Evolutionary conservation across 2,113 vertebrate species (phyloP).

Genomic region (cattle (Bos taurus)): DNA sequence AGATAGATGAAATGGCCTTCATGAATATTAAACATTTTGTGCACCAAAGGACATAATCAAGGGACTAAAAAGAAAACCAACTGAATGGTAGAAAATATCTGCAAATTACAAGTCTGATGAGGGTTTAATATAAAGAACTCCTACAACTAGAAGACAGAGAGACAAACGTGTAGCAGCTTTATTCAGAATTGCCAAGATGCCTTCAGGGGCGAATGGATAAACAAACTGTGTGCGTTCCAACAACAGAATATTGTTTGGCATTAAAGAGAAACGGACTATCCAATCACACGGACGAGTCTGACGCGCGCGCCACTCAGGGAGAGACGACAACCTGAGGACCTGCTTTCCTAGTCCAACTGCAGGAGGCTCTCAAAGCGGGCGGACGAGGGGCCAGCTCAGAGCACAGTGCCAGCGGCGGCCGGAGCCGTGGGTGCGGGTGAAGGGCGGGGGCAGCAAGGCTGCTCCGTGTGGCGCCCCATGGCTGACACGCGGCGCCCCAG

Average conservation of each 20-base stretch:
- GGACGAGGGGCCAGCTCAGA: no score
- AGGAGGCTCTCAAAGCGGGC: background rate
- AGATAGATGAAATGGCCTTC: background rate
- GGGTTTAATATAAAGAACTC: background rate
- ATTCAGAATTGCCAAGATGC: background rate
- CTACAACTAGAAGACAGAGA: background rate
- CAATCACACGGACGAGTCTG: background rate
- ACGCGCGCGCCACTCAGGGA: background rate
- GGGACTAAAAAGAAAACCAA: background rate
- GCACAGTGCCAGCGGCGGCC: accelerated
- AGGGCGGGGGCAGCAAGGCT: background rate
- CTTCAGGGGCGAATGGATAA: background rate
- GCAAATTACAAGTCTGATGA: no score
- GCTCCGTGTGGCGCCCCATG: background rate
- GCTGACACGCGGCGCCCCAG: accelerated
- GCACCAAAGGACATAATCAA: background rate
- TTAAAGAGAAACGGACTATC: background rate
- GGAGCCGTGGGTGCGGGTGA: accelerated
- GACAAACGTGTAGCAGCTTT: background rate
- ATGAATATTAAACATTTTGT: no score
- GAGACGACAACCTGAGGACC: background rate
- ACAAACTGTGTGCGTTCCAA: background rate
- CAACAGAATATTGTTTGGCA: background rate
- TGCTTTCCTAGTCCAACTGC: background rate
- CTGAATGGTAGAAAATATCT: background rate